Conservation (phyloP, 2,797 vertebrate species). For the Sebastes trivittatus region DNA sequence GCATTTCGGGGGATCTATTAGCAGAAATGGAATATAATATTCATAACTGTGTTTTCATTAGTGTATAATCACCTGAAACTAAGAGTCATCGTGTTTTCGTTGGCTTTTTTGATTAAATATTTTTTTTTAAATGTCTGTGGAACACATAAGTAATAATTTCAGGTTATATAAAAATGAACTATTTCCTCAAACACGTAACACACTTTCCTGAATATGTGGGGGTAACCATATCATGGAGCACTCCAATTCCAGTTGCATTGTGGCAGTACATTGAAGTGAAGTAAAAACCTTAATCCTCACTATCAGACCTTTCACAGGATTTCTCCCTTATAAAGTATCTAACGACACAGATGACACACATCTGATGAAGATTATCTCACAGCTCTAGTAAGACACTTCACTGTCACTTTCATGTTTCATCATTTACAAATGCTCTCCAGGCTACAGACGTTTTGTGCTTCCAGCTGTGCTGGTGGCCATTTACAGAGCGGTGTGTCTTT, state of each 20-base stretch:
- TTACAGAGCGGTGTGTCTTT: constrained; percentile 1
- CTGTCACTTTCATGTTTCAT: constrained; percentile 18
- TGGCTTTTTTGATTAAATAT: background rate
- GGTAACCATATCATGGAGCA: background rate
- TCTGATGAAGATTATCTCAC: background rate
- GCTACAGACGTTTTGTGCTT: background rate
- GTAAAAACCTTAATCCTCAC: background rate
- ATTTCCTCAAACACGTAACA: background rate
- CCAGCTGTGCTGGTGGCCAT: constrained; percentile 14
- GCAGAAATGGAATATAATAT: too few species aligned
- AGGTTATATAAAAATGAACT: background rate
- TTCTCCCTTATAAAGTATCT: background rate
- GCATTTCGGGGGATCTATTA: too few species aligned
- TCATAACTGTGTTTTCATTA: too few species aligned
- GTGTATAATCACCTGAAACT: too few species aligned
- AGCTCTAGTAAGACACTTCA: background rate
- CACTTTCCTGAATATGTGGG: background rate
- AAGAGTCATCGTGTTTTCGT: too few species aligned
- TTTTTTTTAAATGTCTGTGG: background rate
- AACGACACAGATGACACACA: background rate
- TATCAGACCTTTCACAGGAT: background rate
- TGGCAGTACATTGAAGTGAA: background rate
- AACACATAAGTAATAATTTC: background rate
- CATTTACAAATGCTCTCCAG: background rate
- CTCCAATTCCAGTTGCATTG: background rate